Evolutionary conservation across 2,113 vertebrate genomes (phyloP).

Genomic region (Forbesichthys papilliferus): DNA sequence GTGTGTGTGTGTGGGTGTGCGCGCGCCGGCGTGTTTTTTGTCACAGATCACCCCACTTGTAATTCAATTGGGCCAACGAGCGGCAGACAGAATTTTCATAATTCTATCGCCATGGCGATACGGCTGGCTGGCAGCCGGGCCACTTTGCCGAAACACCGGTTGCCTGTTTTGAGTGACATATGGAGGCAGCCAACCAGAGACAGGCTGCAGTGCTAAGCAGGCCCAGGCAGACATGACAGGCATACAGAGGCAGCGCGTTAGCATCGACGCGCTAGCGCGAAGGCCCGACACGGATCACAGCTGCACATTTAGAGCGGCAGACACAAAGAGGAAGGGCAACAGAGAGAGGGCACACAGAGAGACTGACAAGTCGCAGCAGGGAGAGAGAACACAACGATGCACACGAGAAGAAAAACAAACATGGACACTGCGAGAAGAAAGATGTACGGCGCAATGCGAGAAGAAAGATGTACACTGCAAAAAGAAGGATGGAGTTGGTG

Average conservation of each 20-base stretch:
- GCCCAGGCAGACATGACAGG: constrained; percentile 63
- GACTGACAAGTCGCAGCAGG: background rate
- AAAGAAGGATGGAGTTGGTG: too few relatives aligned
- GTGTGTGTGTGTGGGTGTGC: constrained; percentile 24
- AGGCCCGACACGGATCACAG: constrained; percentile 11
- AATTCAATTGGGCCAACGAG: constrained; percentile 82
- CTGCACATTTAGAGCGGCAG: background rate
- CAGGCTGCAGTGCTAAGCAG: constrained; percentile 79
- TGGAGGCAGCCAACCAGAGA: constrained; percentile 87
- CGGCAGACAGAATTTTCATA: constrained; percentile 82
- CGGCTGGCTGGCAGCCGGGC: constrained; percentile 75
- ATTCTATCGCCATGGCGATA: constrained; percentile 79
- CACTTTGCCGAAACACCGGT: constrained; percentile 77
- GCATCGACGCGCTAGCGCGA: constrained; percentile 55
- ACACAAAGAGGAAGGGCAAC: background rate
- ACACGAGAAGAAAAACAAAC: background rate
- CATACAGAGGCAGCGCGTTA: constrained; percentile 73
- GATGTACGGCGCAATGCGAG: too few relatives aligned
- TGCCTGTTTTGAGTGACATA: constrained; percentile 88
- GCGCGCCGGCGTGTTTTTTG: constrained; percentile 32
- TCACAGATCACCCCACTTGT: constrained; percentile 61
- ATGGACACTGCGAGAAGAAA: too few relatives aligned
- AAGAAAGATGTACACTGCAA: too few relatives aligned
- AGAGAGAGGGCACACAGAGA: background rate
- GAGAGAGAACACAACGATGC: background rate